Percentiles rank a stretch among this genome's conserved stretches.
Conservation (phyloP, 2,797 vertebrate genomes). For the Prionace glauca region DNA sequence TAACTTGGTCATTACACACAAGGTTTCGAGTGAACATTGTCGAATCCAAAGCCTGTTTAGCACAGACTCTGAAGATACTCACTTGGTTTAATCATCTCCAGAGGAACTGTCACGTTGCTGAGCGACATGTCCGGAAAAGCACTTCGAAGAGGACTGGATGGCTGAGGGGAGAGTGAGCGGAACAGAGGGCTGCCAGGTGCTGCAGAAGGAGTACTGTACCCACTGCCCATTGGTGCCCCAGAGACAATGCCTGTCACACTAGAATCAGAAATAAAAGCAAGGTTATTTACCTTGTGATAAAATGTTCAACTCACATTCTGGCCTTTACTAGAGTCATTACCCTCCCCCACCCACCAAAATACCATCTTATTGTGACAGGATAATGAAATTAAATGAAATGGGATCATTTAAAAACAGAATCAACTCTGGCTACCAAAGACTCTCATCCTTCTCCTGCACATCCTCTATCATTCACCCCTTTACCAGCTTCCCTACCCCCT, state of each 20-base stretch:
- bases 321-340: not conserved
- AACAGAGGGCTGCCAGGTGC: constrained; percentile 73
- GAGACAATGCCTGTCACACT: not conserved
- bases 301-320: not conserved
- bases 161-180: constrained; percentile 59
- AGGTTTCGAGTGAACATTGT: not conserved
- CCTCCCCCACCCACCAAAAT: not conserved
- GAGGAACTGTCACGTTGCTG: constrained; percentile 71
- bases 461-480: too few species aligned
- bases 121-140: constrained; percentile 64
- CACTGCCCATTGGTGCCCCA: not conserved
- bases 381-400: not conserved
- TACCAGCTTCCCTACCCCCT: not conserved
- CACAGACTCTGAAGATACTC: constrained; percentile 52
- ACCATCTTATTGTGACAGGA: not conserved
- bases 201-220: constrained; percentile 37
- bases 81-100: constrained; percentile 89
- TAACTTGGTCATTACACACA: not conserved
- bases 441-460: too few species aligned
- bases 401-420: not conserved
- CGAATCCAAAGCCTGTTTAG: not conserved
- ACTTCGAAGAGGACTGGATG: constrained; percentile 60
- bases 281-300: not conserved
- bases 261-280: not conserved
- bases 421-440: not conserved